These are phyloP conservation scores for Bovichtus variegatus DNA, from an alignment of 2,797 vertebrate genomes.

Conservation along the genomic window DNA sequence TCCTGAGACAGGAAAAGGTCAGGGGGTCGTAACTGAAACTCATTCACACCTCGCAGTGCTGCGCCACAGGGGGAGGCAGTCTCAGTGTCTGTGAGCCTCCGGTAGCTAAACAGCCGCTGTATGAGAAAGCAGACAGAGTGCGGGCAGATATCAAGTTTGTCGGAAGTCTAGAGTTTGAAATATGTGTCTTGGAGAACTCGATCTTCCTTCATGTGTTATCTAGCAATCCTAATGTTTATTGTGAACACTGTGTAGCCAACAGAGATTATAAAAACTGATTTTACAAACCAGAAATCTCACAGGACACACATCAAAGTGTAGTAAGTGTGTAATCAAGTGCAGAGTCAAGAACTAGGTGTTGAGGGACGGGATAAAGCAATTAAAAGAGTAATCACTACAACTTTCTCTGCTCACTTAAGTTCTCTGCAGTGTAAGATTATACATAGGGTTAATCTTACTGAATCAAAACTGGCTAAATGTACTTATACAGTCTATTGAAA, in stretches of 20 bases:
- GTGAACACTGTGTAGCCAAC: slow-evolving; percentile 21
- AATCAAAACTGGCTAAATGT: background rate
- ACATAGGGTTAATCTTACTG: background rate
- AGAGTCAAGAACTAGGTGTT: background rate
- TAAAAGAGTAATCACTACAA: background rate
- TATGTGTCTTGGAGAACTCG: slow-evolving; percentile 66
- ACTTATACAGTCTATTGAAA: background rate
- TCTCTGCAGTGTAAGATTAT: no score
- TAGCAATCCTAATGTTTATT: slow-evolving; percentile 51
- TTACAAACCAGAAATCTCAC: background rate
- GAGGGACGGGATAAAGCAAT: background rate
- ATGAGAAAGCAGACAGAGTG: slow-evolving; percentile 41
- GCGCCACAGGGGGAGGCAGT: slow-evolving; percentile 33
- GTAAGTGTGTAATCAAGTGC: no score
- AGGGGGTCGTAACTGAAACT: slow-evolving; percentile 71
- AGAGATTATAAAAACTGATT: background rate
- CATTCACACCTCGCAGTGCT: slow-evolving; percentile 74
- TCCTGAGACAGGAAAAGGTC: slow-evolving; percentile 75
- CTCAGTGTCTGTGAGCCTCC: slow-evolving; percentile 49
- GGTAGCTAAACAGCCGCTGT: slow-evolving; percentile 51
- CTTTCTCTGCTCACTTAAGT: background rate
- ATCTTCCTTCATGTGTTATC: slow-evolving; percentile 64
- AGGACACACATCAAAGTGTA: slow-evolving; percentile 13
- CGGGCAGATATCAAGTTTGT: slow-evolving; percentile 71
- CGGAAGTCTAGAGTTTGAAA: slow-evolving; percentile 75